These are phyloP conservation scores for Galaxias olidus DNA, from an alignment of 2,797 vertebrate genomes.

Conservation along the genomic window DNA sequence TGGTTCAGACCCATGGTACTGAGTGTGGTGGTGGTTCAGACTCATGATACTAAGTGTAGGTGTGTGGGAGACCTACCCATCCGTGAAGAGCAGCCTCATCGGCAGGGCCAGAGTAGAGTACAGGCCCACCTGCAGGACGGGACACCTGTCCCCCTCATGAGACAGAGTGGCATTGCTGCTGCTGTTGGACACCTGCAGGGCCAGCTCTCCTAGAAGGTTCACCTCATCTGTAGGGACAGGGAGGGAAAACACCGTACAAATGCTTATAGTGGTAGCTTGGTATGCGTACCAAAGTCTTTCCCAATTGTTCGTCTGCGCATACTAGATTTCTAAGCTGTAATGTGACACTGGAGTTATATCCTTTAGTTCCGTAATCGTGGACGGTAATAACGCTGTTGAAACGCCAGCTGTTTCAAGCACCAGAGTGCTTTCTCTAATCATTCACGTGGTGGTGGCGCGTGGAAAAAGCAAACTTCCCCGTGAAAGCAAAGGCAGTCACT, in stretches of 20 bases:
- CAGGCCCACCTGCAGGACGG: conserved; percentile 78
- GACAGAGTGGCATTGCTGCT: conserved; percentile 74
- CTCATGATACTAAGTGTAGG: too few relatives aligned
- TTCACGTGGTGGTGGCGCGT: conserved; percentile 41
- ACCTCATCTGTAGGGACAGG: conserved; percentile 74
- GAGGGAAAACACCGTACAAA: conserved; percentile 2
- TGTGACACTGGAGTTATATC: too few relatives aligned
- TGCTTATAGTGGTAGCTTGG: too few relatives aligned
- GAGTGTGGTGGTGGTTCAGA: too few relatives aligned
- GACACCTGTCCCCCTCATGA: conserved; percentile 70
- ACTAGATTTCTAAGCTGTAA: too few relatives aligned
- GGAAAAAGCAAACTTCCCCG: conserved; percentile 26
- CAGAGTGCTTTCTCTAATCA: conserved; percentile 6
- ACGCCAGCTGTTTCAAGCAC: conserved; percentile 33
- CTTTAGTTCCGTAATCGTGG: too few relatives aligned
- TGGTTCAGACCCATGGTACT: neutral
- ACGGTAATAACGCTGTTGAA: neutral
- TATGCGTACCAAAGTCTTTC: too few relatives aligned
- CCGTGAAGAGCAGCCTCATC: conserved; percentile 72
- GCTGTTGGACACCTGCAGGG: conserved; percentile 55
- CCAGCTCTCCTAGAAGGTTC: conserved; percentile 79
- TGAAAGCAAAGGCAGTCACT: conserved; percentile 26
- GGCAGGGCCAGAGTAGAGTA: conserved; percentile 83
- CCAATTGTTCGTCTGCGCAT: too few relatives aligned
- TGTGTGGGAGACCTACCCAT: conserved; percentile 65